Evolutionary conservation across 2,888 invertebrate species (phyloP).

Genomic region (Melanophora roralis): DNA sequence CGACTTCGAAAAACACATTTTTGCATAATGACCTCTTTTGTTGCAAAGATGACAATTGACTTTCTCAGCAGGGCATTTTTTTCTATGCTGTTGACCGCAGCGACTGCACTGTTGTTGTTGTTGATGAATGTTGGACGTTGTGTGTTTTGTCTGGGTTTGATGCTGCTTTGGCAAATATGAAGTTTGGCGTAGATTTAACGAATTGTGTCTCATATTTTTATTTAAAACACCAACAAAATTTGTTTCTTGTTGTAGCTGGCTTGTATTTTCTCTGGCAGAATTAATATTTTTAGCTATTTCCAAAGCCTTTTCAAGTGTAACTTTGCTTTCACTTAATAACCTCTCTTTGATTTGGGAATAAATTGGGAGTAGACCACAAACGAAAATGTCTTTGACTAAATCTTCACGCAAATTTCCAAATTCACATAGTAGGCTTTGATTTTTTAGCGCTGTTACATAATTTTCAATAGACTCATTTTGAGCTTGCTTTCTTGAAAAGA

Average conservation of each 20-base stretch:
- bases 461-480: constrained; percentile 4
- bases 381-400: neutral
- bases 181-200: neutral
- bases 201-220: neutral
- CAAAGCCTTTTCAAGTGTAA: neutral
- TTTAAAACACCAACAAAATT: neutral
- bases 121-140: neutral
- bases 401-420: neutral
- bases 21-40: neutral
- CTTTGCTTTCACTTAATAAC: neutral
- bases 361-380: neutral
- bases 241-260: constrained; percentile 11
- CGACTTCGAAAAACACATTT: neutral
- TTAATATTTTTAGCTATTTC: neutral
- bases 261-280: constrained; percentile 4
- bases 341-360: neutral
- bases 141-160: neutral
- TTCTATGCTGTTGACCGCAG: constrained; percentile 16
- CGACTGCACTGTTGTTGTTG: neutral
- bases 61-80: constrained; percentile 4
- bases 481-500: constrained; percentile 35
- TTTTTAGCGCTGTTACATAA: neutral
- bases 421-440: constrained; percentile 5
- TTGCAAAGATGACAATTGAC: constrained; percentile 29
- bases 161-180: neutral